Evolutionary conservation across 2,113 vertebrate genomes (phyloP).

Genomic region (Saimiri boliviensis): DNA sequence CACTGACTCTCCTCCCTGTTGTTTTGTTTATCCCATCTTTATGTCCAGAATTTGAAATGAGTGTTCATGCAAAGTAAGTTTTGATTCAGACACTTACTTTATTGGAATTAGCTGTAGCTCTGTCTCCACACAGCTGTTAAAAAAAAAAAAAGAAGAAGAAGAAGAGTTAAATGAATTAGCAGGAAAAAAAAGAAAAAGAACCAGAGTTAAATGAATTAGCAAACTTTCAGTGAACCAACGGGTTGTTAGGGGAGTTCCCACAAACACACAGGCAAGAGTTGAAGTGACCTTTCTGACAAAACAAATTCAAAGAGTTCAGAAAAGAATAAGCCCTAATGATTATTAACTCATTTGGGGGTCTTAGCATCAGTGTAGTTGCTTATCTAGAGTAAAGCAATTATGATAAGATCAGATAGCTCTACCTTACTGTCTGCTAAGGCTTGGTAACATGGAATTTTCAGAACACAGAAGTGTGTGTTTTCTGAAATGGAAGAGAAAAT

Average conservation of each 20-base stretch:
- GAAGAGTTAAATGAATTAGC: neutral
- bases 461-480: neutral
- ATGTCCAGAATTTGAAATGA: conserved; percentile 16
- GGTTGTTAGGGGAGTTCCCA: neutral
- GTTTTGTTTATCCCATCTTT: neutral
- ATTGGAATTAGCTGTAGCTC: neutral
- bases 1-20: neutral
- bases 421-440: neutral
- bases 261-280: neutral
- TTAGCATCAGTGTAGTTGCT: neutral
- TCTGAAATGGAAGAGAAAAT: conserved; percentile 38
- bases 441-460: conserved; percentile 30
- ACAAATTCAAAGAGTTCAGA: neutral
- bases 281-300: neutral
- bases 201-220: neutral
- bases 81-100: neutral
- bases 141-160: neutral
- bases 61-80: neutral
- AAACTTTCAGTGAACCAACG: neutral
- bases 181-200: neutral
- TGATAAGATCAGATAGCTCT: neutral
- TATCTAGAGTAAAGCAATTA: conserved; percentile 4
- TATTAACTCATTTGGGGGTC: neutral
- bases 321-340: neutral
- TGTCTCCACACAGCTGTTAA: neutral